Base-by-base conservation (phyloP, 2,888 invertebrate genomes). In the Micropterix aruncella region DNA sequence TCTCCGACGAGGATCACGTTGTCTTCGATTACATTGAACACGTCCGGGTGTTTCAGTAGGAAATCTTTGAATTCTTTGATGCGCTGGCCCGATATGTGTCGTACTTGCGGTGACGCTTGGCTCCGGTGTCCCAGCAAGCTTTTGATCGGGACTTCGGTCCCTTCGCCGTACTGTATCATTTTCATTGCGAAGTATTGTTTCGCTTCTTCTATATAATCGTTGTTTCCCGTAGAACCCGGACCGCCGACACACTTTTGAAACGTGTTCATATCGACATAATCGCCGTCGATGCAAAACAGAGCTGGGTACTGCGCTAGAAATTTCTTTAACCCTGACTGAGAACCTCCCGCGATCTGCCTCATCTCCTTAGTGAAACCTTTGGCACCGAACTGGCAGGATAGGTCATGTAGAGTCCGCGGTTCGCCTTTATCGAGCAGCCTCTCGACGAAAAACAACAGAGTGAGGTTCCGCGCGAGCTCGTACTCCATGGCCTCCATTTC, bases 291-390 rank as follows among this genome's bases (percentile, higher is more conserved):
- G 54, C 82, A 78, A 74, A 99, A 99, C 58, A 99, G 77, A 50
- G 93, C 86, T 55, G 99, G 97, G 75, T 95, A 96, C 64, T 95
- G 93, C 45, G 83, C 77, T 58, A 99, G 78, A 70, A 99, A 99
- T 68, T 96, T 96, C 66, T 92, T 93, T 48, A 99, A 76, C 46
- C 97, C 92, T 56, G 90, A 90, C 68, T 96, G 95, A 54, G 93
- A 94, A 55, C 94, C 94, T 53, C 96, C 89, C 56, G 88, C 89
- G 54, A 90, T 89, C 66, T 92, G 92, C 55, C 93, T 75, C 96
- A 97, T 97, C 73, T 97, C 97, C 71, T 94, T 91, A 17, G 97
- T 95, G 69, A 99, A 99, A 54, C 93, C 96, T 66, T 95, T 94
- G 54, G 96, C 95, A 58, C 97, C 97, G 70, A 99, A 99, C 70